Evolutionary conservation across 2,113 vertebrate species (phyloP).

Genomic region (Mesoclemmys tuberculata): DNA sequence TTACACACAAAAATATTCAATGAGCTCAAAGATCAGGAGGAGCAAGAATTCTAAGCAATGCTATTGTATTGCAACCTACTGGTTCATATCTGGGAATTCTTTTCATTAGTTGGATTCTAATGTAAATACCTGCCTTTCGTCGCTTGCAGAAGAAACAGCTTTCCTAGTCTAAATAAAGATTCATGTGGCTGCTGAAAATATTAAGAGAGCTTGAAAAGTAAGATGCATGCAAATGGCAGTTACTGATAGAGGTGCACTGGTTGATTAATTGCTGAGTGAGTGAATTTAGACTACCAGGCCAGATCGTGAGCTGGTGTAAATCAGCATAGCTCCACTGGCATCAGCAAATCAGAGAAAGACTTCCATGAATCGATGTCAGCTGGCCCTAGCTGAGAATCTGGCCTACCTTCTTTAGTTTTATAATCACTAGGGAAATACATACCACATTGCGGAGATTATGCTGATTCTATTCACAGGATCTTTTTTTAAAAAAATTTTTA

Average conservation of each 20-base stretch:
- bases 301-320: background rate
- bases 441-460: background rate
- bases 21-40: background rate
- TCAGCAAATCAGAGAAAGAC: background rate
- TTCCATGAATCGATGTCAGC: background rate
- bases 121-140: conserved; percentile 21
- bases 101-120: conserved; percentile 8
- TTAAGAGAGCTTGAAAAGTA: background rate
- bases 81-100: background rate
- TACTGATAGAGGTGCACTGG: background rate
- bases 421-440: background rate
- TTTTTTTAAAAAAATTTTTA: background rate
- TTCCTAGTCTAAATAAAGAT: conserved; percentile 7
- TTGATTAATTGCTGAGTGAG: background rate
- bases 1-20: conserved; percentile 33
- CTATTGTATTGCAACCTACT: conserved; percentile 5
- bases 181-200: background rate
- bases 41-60: conserved; percentile 36
- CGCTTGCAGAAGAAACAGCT: background rate
- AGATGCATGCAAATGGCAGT: background rate
- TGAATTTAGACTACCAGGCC: background rate
- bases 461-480: background rate
- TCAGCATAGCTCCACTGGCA: background rate
- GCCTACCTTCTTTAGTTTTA: background rate
- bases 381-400: background rate